Evolutionary conservation across 2,797 vertebrate genomes (phyloP).

Genomic region (Alcedo atthis): DNA sequence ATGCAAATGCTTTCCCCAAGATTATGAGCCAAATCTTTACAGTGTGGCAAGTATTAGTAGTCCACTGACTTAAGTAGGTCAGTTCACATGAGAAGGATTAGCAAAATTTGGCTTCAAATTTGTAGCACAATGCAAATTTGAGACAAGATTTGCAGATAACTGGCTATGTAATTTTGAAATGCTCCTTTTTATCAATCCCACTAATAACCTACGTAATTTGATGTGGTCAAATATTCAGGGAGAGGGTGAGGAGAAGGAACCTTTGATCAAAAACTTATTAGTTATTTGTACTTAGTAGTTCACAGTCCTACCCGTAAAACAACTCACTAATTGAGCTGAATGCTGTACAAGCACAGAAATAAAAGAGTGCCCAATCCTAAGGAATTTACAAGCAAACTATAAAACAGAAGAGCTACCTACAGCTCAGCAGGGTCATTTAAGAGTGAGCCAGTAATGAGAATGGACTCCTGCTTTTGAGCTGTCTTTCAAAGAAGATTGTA

Average conservation of each 20-base stretch:
- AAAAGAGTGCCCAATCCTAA: neutral
- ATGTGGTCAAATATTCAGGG: neutral
- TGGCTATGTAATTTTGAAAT: neutral
- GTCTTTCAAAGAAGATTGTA: constrained; percentile 15
- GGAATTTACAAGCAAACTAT: neutral
- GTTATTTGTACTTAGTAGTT: neutral
- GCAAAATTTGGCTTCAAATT: constrained; percentile 37
- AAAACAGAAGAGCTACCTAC: neutral
- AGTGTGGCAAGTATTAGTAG: constrained; percentile 42
- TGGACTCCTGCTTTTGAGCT: neutral
- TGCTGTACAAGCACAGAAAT: neutral
- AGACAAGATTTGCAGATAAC: neutral
- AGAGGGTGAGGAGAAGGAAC: neutral
- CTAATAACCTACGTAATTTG: neutral
- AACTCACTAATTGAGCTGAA: neutral
- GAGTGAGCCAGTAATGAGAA: constrained; percentile 11
- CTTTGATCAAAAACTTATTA: neutral
- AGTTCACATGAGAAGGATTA: constrained; percentile 55
- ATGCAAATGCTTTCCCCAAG: constrained; percentile 32
- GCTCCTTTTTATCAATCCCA: neutral
- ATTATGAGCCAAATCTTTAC: constrained; percentile 52
- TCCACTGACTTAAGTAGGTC: constrained; percentile 51
- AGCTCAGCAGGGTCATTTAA: neutral
- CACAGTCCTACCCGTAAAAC: neutral
- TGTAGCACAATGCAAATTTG: constrained; percentile 16